Conservation (phyloP, 2,888 invertebrate genomes). For the Amiota minor region DNA sequence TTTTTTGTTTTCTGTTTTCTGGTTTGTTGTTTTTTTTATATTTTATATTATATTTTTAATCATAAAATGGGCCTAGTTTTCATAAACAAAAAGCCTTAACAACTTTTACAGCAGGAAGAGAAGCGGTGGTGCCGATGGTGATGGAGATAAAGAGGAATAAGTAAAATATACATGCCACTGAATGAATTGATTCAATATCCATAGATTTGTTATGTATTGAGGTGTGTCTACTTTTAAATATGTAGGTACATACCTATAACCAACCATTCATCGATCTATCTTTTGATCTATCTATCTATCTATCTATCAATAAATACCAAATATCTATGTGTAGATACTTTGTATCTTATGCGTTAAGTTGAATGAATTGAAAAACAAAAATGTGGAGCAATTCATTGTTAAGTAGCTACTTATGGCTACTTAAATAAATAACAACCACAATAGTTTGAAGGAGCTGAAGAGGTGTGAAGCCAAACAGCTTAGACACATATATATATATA, state of each 20-base stretch:
- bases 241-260: too few relatives aligned
- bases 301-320: conserved; percentile 59
- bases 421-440: conserved; percentile 43
- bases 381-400: conserved; percentile 59
- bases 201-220: conserved; percentile 37
- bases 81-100: conserved; percentile 1
- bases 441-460: conserved; percentile 61
- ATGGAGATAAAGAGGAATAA: too few relatives aligned
- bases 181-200: not conserved
- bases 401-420: conserved; percentile 51
- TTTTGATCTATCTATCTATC: conserved; percentile 30
- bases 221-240: conserved; percentile 50
- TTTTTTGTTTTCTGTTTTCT: not conserved
- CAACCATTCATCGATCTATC: too few relatives aligned
- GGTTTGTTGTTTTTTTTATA: too few relatives aligned
- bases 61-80: conserved; percentile 11
- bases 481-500: conserved; percentile 35
- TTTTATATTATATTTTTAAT: not conserved
- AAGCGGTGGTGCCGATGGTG: too few relatives aligned
- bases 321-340: conserved; percentile 31
- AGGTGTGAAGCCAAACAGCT: conserved; percentile 42
- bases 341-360: conserved; percentile 39
- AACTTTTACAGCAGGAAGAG: too few relatives aligned
- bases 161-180: conserved; percentile 6
- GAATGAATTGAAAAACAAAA: conserved; percentile 57